A percentile compares a stretch with the other conserved stretches of the same genome.
These are phyloP conservation scores for Zoanthus gigantus DNA, from an alignment of 92 coral and sea anemone species.

Conservation along the genomic window DNA sequence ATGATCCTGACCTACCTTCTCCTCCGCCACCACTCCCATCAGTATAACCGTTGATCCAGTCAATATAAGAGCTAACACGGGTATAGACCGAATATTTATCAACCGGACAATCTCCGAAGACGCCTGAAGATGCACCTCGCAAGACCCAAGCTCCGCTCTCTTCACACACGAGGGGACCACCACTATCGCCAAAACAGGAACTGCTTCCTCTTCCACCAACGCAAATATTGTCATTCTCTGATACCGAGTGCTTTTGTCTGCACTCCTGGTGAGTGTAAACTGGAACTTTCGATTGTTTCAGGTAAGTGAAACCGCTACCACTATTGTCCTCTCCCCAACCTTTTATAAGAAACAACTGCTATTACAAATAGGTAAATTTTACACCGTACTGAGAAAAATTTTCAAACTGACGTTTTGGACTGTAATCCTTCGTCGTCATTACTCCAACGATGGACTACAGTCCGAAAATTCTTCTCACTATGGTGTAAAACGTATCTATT, in stretches of 20 bases:
- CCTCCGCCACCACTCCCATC: slow-evolving; percentile 3
- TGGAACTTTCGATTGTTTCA: slow-evolving; percentile 23
- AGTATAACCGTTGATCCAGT: slow-evolving; percentile 11
- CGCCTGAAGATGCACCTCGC: slow-evolving; percentile 15
- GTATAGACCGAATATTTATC: slow-evolving; percentile 19
- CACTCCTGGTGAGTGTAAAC: slow-evolving; percentile 32
- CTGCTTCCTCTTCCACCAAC: slow-evolving; percentile 30
- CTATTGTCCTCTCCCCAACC: slow-evolving; percentile 28
- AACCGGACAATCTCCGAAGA: slow-evolving; percentile 17
- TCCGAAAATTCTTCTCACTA: no score
- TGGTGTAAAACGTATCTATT: no score
- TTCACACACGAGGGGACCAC: slow-evolving; percentile 33
- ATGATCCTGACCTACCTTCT: background rate
- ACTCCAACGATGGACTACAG: no score
- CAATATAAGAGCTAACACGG: slow-evolving; percentile 29
- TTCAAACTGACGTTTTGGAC: no score
- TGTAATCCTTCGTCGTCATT: no score
- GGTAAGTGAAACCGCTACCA: slow-evolving; percentile 10
- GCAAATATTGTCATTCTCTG: slow-evolving; percentile 30
- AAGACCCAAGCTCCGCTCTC: slow-evolving; percentile 25
- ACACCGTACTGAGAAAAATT: no score
- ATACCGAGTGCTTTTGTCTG: slow-evolving; percentile 5
- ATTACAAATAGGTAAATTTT: no score
- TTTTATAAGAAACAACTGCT: background rate
- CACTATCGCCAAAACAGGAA: slow-evolving; percentile 31